A percentile compares a stretch with the other conserved stretches of the same genome.
These are phyloP conservation scores for Argentina silus DNA, from an alignment of 2,797 vertebrate genomes.

Conservation along the genomic window DNA sequence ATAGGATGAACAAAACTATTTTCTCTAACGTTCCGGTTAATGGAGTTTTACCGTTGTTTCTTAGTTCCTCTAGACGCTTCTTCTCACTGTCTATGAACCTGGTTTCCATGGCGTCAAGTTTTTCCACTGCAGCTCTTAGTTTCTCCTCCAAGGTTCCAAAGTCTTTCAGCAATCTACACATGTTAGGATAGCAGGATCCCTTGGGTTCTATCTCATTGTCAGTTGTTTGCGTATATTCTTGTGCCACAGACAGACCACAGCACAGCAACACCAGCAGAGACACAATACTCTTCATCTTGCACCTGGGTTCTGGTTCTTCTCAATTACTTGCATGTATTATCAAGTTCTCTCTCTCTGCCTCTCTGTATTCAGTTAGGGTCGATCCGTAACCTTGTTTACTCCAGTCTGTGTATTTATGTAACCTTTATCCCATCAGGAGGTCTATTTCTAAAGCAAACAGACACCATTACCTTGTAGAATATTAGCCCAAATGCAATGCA, in stretches of 20 bases:
- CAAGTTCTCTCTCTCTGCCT: too few relatives aligned
- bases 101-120: background rate
- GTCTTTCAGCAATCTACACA: background rate
- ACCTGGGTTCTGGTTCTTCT: too few relatives aligned
- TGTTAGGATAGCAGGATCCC: background rate
- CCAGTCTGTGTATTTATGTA: too few relatives aligned
- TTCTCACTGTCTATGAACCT: background rate
- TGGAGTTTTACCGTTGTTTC: background rate
- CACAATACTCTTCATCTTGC: background rate
- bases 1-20: too few relatives aligned
- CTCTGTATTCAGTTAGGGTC: too few relatives aligned
- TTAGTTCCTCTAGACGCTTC: background rate
- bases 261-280: constrained; percentile 4
- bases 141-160: background rate
- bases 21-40: too few relatives aligned
- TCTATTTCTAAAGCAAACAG: too few relatives aligned
- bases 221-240: background rate
- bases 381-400: too few relatives aligned
- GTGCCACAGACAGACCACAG: background rate
- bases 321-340: too few relatives aligned
- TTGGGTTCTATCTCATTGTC: background rate
- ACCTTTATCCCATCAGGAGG: too few relatives aligned
- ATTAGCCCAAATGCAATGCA: too few relatives aligned
- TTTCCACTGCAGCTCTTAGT: background rate
- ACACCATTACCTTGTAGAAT: too few relatives aligned